Evolutionary conservation across 2,888 invertebrate genomes (phyloP), one percentile per base, ranked within the genome.

Genomic region (Athripsodes cinereus): DNA sequence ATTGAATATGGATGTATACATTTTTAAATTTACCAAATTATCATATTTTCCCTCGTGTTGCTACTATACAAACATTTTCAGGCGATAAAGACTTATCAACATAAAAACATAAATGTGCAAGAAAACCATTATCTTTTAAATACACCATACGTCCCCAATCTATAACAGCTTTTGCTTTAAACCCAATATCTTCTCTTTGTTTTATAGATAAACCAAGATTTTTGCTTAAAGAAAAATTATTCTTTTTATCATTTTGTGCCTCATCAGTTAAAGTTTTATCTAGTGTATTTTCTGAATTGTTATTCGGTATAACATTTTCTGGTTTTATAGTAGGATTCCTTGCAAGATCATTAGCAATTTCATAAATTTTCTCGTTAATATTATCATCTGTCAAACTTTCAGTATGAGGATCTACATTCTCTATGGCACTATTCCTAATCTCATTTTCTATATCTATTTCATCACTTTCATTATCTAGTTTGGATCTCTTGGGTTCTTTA

Each of bases 61-160:
- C 90, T 31, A 92, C 71, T 54, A 93, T 81, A 68, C 88, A 89
- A 53, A 89, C 80, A 75, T 93, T 93, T 73, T 93, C 93, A 26
- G 85, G 77, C 0, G 92, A 89, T 10, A 88, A 78, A 19, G 75
- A 72, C 2, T 72, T 67, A 6, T 82, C 74, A 53, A 88, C 88
- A 68, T 87, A 92, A 68, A 82, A 78, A 66, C 83, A 76, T 50
- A 93, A 74, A 3, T 74, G 69, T 48, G 85, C 82, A 1, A 79
- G 69, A 67, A 86, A 87, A 6, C 85, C 84, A 54, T 74, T 66
- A 2, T 73, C 71, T 58, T 76, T 70, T 60, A 94, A 74, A 69
- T 79, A 86, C 53, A 78, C 69, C 53, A 87, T 73, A 44, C 93
- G 78, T 1, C 88, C 91, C 79, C 82, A 85, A 72, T 94, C 92